phyloP scores from a whole-genome alignment of 2,888 invertebrate genomes.

The Galeruca laticollis region DNA sequence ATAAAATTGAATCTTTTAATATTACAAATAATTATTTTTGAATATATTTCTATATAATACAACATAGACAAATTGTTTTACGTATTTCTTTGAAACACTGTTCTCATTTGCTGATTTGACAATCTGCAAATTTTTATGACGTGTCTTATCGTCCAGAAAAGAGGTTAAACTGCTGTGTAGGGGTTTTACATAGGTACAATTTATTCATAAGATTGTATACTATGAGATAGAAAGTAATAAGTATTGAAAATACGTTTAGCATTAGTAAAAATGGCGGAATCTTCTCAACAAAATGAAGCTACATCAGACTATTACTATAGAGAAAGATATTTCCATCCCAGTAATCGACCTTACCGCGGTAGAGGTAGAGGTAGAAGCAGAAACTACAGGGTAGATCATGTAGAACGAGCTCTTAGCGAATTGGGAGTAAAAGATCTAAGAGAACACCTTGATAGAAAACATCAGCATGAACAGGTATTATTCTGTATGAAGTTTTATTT shows the following conservation, averaged over 20 bases:
- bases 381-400: constrained; percentile 36
- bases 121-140: neutral
- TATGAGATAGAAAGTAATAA: constrained; percentile 7
- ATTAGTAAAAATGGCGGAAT: constrained; percentile 20
- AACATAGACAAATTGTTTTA: neutral
- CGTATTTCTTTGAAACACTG: neutral
- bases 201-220: neutral
- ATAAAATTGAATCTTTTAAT: neutral
- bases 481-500: constrained; percentile 6
- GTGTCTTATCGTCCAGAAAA: constrained; percentile 5
- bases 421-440: constrained; percentile 55
- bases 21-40: neutral
- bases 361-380: constrained; percentile 41
- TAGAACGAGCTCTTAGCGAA: constrained; percentile 50
- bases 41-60: too few relatives aligned
- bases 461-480: constrained; percentile 46
- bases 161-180: constrained; percentile 7
- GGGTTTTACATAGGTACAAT: constrained; percentile 24
- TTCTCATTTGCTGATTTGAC: neutral
- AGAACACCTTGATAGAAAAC: constrained; percentile 53
- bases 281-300: neutral
- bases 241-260: neutral
- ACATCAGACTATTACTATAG: constrained; percentile 12
- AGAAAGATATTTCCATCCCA: constrained; percentile 26
- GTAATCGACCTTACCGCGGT: constrained; percentile 22